These are phyloP conservation scores for Scaptomyza tumidula DNA, from an alignment of 2,888 invertebrate species.

Conservation along the genomic window DNA sequence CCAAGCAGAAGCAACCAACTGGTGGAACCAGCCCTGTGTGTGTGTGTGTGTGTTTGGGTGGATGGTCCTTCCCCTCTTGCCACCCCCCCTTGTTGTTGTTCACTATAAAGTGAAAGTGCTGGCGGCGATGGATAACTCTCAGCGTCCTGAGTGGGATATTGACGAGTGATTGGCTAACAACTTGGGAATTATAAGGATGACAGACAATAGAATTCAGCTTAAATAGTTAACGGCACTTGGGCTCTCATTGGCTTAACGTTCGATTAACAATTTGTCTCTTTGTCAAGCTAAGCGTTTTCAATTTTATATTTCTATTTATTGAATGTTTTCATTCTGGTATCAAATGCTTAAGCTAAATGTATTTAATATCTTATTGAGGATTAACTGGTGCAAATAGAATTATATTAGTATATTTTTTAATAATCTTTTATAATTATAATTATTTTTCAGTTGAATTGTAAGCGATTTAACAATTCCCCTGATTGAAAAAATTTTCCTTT, in stretches of 20 bases:
- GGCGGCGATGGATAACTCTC: conserved; percentile 26
- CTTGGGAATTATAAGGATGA: conserved; percentile 53
- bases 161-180: conserved; percentile 54
- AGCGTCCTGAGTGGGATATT: conserved; percentile 33
- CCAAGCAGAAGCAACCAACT: conserved; percentile 36
- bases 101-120: conserved; percentile 40
- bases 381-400: no score
- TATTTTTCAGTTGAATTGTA: not conserved
- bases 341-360: no score
- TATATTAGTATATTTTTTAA: no score
- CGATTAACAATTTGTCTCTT: not conserved
- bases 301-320: not conserved
- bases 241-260: conserved; percentile 1
- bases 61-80: conserved; percentile 1
- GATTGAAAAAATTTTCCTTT: no score
- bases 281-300: not conserved
- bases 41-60: conserved; percentile 1
- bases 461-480: no score
- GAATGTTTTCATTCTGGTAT: no score
- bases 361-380: no score
- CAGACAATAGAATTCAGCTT: conserved; percentile 31
- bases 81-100: not conserved
- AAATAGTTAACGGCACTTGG: conserved; percentile 12
- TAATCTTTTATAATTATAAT: not conserved
- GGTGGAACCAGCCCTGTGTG: conserved; percentile 6